A percentile compares a stretch with the other conserved stretches of the same genome.
Evolutionary conservation across 2,113 vertebrate genomes (phyloP).

Genomic region (Progne subis): DNA sequence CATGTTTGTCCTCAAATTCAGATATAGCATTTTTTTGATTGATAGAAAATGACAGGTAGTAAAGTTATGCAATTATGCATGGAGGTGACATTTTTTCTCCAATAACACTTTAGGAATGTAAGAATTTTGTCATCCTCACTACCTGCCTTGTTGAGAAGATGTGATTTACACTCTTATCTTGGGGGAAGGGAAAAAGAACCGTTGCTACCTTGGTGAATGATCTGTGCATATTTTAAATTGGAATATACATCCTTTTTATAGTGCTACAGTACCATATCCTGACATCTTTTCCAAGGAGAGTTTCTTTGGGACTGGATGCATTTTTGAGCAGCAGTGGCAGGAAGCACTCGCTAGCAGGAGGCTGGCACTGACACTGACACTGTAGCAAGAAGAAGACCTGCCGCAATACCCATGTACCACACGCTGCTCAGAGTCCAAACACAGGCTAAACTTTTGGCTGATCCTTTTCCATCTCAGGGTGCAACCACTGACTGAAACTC

Average conservation of each 20-base stretch:
- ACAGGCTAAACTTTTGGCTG: neutral
- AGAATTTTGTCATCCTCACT: slow-evolving; percentile 63
- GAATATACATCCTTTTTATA: slow-evolving; percentile 67
- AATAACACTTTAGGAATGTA: slow-evolving; percentile 63
- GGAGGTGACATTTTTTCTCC: slow-evolving; percentile 64
- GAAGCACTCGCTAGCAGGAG: neutral
- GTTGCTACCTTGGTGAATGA: slow-evolving; percentile 42
- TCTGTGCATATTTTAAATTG: slow-evolving; percentile 63
- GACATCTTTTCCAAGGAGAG: neutral
- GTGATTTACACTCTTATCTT: slow-evolving; percentile 65
- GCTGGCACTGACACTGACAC: neutral
- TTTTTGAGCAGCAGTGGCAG: neutral
- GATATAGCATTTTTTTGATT: slow-evolving; percentile 47
- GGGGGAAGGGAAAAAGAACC: slow-evolving; percentile 51
- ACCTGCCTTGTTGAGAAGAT: slow-evolving; percentile 64
- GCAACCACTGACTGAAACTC: neutral
- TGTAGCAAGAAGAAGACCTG: neutral
- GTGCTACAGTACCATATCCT: slow-evolving; percentile 21
- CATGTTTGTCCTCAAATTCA: slow-evolving; percentile 25
- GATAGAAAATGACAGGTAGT: slow-evolving; percentile 40
- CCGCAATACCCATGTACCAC: neutral
- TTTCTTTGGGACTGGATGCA: slow-evolving; percentile 11
- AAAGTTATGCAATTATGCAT: slow-evolving; percentile 60
- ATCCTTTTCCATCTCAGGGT: neutral
- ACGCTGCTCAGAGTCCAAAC: neutral